These are phyloP conservation scores for Linurgus olivaceus DNA, from an alignment of 2,797 vertebrate species.

Conservation along the genomic window DNA sequence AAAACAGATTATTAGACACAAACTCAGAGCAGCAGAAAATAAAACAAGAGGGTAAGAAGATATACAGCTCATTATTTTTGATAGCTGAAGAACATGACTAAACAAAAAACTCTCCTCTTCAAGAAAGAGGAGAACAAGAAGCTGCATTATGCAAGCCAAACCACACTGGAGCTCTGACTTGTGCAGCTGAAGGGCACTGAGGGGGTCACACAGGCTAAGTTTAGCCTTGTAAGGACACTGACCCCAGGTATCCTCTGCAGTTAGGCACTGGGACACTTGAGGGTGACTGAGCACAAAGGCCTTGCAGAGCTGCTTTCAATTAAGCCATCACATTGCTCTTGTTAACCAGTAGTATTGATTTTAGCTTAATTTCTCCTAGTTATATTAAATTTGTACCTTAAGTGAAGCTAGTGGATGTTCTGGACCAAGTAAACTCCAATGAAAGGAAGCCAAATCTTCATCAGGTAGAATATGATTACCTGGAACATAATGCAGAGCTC, in stretches of 20 bases:
- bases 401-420: slow-evolving; percentile 95
- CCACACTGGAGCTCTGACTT: background rate
- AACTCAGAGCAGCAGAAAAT: background rate
- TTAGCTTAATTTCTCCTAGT: background rate
- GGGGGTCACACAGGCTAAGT: background rate
- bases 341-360: background rate
- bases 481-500: slow-evolving; percentile 70
- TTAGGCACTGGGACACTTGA: background rate
- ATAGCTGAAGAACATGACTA: background rate
- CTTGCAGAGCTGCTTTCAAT: background rate
- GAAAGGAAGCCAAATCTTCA: slow-evolving; percentile 98
- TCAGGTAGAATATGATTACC: slow-evolving; percentile 98
- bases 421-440: slow-evolving; percentile 97
- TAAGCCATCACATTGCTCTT: background rate
- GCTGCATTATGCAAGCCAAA: background rate
- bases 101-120: background rate
- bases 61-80: background rate
- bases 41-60: background rate
- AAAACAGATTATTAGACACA: background rate
- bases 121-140: background rate
- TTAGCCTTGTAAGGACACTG: background rate
- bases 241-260: background rate
- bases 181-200: background rate
- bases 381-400: slow-evolving; percentile 82
- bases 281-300: background rate